A percentile compares a stretch with the other conserved stretches of the same genome.
phyloP scores from a whole-genome alignment of 1,140 invertebrate species.

The Listronotus oregonensis region DNA sequence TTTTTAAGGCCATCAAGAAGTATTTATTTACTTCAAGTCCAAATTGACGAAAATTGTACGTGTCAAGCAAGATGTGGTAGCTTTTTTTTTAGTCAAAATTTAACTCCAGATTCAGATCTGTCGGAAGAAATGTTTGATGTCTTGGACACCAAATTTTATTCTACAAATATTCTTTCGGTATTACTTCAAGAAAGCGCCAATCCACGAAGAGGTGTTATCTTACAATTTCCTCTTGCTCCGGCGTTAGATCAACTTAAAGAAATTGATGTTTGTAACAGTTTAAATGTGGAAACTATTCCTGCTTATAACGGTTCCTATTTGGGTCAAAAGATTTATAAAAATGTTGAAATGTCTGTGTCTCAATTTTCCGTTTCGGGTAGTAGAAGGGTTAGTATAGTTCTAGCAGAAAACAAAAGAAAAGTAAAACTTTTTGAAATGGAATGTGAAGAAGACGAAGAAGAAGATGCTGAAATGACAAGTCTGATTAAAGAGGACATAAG shows the following conservation, averaged over 20 bases:
- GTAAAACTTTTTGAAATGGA: constrained; percentile 91
- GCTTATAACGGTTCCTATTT: constrained; percentile 39
- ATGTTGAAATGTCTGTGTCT: constrained; percentile 74
- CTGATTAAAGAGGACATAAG: constrained; percentile 57
- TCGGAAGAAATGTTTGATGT: constrained; percentile 65
- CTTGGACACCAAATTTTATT: constrained; percentile 73
- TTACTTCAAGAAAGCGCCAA: constrained; percentile 66
- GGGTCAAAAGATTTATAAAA: constrained; percentile 58
- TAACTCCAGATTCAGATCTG: constrained; percentile 32
- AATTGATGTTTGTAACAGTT: constrained; percentile 59
- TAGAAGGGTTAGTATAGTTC: constrained; percentile 84
- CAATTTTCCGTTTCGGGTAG: constrained; percentile 84
- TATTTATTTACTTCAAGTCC: constrained; percentile 37
- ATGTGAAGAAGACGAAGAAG: constrained; percentile 86
- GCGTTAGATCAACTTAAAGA: constrained; percentile 57
- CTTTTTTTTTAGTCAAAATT: constrained; percentile 44
- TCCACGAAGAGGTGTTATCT: constrained; percentile 63
- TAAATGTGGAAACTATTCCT: constrained; percentile 54
- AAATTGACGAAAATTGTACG: constrained; percentile 10
- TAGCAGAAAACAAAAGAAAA: constrained; percentile 78
- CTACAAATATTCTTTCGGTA: constrained; percentile 75
- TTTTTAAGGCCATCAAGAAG: constrained; percentile 33
- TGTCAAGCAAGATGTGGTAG: constrained; percentile 33
- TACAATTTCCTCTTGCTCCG: constrained; percentile 68
- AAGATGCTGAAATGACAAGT: constrained; percentile 64